phyloP scores from a whole-genome alignment of 2,113 vertebrate species.

The Syrrhaptes paradoxus region DNA sequence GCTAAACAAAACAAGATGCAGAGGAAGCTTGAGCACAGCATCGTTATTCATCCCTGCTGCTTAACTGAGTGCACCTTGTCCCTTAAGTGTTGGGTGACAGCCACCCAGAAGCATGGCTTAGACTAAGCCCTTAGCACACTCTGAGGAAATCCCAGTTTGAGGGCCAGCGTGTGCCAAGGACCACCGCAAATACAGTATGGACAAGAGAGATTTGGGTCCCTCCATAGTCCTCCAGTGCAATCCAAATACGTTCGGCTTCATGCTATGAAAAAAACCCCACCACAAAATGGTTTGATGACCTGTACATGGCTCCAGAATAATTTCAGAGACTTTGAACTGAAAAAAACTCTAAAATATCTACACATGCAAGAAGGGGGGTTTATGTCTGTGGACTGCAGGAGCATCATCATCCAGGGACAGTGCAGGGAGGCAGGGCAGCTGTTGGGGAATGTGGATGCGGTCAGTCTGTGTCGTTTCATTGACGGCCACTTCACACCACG shows the following conservation, averaged over 20 bases:
- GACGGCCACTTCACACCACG: background rate
- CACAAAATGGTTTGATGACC: background rate
- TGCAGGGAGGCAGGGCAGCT: background rate
- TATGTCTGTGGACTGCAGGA: background rate
- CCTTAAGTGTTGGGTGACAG: background rate
- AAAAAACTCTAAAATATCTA: rapidly evolving
- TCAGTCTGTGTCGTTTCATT: background rate
- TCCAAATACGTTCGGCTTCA: background rate
- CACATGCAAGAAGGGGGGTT: background rate
- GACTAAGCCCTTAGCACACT: background rate
- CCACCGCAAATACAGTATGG: background rate
- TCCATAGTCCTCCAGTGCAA: background rate
- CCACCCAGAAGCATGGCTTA: background rate
- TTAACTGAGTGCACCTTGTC: background rate
- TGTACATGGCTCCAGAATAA: background rate
- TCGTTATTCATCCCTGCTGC: background rate
- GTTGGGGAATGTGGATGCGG: background rate
- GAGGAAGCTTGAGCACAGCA: background rate
- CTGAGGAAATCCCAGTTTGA: background rate
- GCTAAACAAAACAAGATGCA: background rate
- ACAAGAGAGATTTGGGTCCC: background rate
- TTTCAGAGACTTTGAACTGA: background rate
- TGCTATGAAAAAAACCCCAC: background rate
- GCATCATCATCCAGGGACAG: background rate
- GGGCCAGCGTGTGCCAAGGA: background rate